Evolutionary conservation across 2,113 vertebrate species (phyloP).

Genomic region (Ivindomyrus marchei): DNA sequence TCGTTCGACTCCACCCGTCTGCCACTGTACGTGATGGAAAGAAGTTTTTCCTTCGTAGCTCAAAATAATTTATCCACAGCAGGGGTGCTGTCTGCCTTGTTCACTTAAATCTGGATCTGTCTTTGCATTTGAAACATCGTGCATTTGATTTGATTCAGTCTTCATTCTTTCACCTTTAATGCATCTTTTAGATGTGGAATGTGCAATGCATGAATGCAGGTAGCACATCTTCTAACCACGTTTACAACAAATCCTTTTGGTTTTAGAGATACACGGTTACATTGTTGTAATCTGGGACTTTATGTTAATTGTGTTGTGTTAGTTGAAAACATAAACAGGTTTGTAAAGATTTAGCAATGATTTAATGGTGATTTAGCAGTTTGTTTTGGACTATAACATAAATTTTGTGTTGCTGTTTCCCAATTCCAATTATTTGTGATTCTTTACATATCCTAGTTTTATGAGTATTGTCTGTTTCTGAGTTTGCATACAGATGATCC

Average conservation of each 20-base stretch:
- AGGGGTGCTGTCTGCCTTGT: background rate
- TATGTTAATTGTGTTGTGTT: background rate
- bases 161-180: slow-evolving; percentile 23
- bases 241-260: background rate
- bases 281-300: background rate
- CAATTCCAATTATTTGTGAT: background rate
- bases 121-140: background rate
- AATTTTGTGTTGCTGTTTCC: background rate
- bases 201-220: background rate
- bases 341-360: background rate
- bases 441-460: background rate
- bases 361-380: background rate
- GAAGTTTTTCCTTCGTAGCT: background rate
- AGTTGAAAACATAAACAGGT: background rate
- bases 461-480: background rate
- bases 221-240: background rate
- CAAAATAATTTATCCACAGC: background rate
- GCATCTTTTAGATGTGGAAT: background rate
- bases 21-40: background rate
- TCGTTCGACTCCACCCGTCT: background rate
- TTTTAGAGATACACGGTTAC: background rate
- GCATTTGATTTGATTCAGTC: background rate
- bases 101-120: background rate
- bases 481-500: background rate
- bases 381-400: background rate